These are phyloP conservation scores for Anableps anableps DNA, from an alignment of 2,797 vertebrate genomes.

Conservation along the genomic window DNA sequence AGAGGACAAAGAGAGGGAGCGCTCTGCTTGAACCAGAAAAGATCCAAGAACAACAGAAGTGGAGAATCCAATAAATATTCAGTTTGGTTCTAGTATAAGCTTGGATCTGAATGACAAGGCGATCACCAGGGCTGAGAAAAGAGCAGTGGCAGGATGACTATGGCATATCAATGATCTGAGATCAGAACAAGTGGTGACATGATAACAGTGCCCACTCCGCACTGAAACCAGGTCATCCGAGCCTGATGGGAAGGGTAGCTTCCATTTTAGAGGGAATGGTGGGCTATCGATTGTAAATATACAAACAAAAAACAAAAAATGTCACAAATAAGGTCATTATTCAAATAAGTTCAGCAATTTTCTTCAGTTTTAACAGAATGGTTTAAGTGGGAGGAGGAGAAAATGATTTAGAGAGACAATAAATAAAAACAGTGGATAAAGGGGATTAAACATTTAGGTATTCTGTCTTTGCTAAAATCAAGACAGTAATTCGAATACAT, in stretches of 20 bases:
- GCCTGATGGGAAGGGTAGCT: slow-evolving; percentile 68
- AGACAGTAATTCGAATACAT: not conserved
- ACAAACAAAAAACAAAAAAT: not conserved
- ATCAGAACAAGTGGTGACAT: slow-evolving; percentile 52
- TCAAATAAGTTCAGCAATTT: not conserved
- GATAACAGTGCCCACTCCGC: slow-evolving; percentile 48
- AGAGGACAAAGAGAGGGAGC: slow-evolving; percentile 11
- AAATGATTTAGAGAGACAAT: not conserved
- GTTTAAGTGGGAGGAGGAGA: not conserved
- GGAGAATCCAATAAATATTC: slow-evolving; percentile 12
- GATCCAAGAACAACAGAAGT: slow-evolving; percentile 22
- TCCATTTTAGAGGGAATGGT: slow-evolving; percentile 29
- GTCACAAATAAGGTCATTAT: not conserved
- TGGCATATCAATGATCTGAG: slow-evolving; percentile 29
- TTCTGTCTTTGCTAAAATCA: not conserved
- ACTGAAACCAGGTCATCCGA: slow-evolving; percentile 71
- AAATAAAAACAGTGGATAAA: not conserved
- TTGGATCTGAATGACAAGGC: slow-evolving; percentile 27
- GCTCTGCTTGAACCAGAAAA: slow-evolving; percentile 35
- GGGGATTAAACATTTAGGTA: not conserved
- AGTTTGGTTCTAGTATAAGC: slow-evolving; percentile 18
- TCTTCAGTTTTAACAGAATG: not conserved
- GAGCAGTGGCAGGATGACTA: slow-evolving; percentile 21
- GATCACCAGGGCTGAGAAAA: slow-evolving; percentile 54
- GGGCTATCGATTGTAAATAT: slow-evolving; percentile 35